Conservation (phyloP, 2,888 invertebrate genomes). For the Sminthurinus aureus region DNA sequence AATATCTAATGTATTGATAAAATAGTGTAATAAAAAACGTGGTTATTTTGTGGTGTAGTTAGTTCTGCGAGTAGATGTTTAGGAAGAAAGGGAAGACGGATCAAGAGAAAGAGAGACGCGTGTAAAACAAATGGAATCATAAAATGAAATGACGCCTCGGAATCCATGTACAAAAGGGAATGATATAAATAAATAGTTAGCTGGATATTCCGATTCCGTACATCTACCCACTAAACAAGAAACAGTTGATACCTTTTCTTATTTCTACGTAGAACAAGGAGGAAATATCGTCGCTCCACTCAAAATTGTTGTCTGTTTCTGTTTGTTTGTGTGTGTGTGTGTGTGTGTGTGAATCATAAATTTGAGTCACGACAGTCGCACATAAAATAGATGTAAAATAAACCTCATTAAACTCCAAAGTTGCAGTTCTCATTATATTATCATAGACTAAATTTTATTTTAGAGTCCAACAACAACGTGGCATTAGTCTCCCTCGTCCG, state of each 20-base stretch:
- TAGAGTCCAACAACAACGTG: slow-evolving; percentile 43
- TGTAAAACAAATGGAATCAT: slow-evolving; percentile 37
- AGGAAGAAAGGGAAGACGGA: no score
- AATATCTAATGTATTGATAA: no score
- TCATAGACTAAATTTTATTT: slow-evolving; percentile 31
- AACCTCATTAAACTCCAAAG: slow-evolving; percentile 42
- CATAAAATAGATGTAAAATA: slow-evolving; percentile 42
- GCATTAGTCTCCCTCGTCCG: slow-evolving; percentile 40
- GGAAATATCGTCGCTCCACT: slow-evolving; percentile 36
- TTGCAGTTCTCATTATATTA: slow-evolving; percentile 41
- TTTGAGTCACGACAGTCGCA: slow-evolving; percentile 40
- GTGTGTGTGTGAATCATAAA: slow-evolving; percentile 40
- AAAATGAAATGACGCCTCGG: slow-evolving; percentile 33
- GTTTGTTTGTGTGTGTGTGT: no score
- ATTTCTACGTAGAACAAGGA: no score
- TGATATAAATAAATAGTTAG: no score
- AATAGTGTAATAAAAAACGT: no score
- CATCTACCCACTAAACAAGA: no score
- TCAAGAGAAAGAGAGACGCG: slow-evolving; percentile 5
- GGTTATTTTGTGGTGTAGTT: no score
- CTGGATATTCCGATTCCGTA: no score
- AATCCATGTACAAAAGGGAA: slow-evolving; percentile 3
- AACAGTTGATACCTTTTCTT: no score
- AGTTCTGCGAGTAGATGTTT: no score
- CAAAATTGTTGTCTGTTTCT: no score